Evolutionary conservation across 2,797 vertebrate species (phyloP).

Genomic region (Melanogrammus aeglefinus): DNA sequence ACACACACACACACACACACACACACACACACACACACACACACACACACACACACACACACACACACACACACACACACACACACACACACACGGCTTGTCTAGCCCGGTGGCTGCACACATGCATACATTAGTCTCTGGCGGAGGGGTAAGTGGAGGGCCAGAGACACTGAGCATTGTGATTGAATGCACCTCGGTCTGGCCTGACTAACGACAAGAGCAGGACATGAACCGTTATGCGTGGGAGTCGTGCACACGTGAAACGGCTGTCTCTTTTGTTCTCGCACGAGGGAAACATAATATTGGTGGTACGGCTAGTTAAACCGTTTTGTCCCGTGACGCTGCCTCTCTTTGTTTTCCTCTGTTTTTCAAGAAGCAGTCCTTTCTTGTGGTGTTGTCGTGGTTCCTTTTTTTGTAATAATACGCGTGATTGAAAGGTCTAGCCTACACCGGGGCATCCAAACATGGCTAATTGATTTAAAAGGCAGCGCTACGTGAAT

Average conservation of each 20-base stretch:
- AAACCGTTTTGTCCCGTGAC: slow-evolving; percentile 9
- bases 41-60: slow-evolving; percentile 65
- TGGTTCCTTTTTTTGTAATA: not conserved
- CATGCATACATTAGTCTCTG: slow-evolving; percentile 36
- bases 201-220: slow-evolving; percentile 55
- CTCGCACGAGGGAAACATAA: not conserved
- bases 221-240: slow-evolving; percentile 36
- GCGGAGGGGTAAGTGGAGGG: slow-evolving; percentile 31
- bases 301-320: not conserved
- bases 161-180: slow-evolving; percentile 18
- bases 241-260: slow-evolving; percentile 8
- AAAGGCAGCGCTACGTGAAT: not conserved
- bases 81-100: not conserved
- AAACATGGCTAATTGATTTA: slow-evolving; percentile 26
- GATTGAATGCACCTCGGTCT: slow-evolving; percentile 48
- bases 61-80: slow-evolving; percentile 33
- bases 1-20: slow-evolving; percentile 26
- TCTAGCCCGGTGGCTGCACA: not conserved
- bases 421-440: not conserved
- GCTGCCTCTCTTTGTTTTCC: not conserved
- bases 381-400: not conserved
- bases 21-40: slow-evolving; percentile 66
- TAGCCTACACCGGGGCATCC: not conserved
- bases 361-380: not conserved
- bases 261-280: not conserved